A percentile compares a stretch with the other conserved stretches of the same genome.
Conservation (phyloP, 2,113 vertebrate genomes). For the Haemorhous mexicanus region DNA sequence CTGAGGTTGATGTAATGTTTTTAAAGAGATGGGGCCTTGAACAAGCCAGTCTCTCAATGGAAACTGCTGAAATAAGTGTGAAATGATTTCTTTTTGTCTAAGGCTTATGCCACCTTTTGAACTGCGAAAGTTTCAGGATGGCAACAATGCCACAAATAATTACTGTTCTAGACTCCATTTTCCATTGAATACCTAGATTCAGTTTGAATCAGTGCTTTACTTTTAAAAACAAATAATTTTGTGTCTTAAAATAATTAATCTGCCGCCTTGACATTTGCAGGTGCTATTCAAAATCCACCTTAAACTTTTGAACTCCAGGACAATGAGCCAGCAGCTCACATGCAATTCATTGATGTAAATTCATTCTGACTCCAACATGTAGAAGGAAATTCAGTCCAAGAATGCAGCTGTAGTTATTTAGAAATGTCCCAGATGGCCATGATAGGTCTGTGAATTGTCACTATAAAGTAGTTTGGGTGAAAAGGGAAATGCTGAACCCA, state of each 20-base stretch:
- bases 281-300: neutral
- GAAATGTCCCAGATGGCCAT: neutral
- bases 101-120: constrained; percentile 19
- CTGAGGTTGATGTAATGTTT: neutral
- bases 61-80: constrained; percentile 59
- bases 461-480: neutral
- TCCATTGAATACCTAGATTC: constrained; percentile 46
- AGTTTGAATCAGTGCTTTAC: constrained; percentile 25
- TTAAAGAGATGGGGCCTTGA: neutral
- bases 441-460: neutral
- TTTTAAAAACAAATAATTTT: constrained; percentile 13
- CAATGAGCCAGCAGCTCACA: neutral
- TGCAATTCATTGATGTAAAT: fast-evolving
- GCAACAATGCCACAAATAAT: neutral
- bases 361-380: neutral
- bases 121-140: neutral
- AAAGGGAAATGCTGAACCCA: neutral
- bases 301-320: constrained; percentile 27
- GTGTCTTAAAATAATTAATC: neutral
- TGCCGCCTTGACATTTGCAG: neutral
- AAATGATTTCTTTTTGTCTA: constrained; percentile 3
- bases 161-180: constrained; percentile 14
- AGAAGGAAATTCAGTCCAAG: neutral
- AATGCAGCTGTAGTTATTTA: neutral
- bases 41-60: neutral